Conservation (phyloP, 2,888 invertebrate genomes). For the Adelphocoris suturalis region DNA sequence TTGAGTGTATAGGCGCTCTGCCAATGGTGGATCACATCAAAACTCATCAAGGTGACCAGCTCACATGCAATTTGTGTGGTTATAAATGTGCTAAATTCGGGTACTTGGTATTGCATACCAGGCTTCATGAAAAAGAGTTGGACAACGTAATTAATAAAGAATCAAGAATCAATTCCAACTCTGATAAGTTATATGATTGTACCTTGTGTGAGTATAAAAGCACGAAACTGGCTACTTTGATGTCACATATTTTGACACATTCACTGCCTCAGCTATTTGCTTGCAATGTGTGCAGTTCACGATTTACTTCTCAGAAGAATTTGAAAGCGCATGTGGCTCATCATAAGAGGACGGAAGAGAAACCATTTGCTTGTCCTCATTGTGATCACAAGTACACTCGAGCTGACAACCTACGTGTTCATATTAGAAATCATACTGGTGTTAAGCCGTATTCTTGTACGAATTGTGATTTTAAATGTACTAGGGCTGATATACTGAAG, state of each 20-base stretch:
- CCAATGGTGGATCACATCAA: conserved; percentile 63
- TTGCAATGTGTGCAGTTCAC: conserved; percentile 60
- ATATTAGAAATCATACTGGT: conserved; percentile 63
- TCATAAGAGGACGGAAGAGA: conserved; percentile 67
- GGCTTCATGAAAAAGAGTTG: conserved; percentile 63
- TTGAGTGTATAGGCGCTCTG: conserved; percentile 39
- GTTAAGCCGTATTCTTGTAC: conserved; percentile 63
- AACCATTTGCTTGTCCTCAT: conserved; percentile 69
- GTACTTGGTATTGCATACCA: conserved; percentile 64
- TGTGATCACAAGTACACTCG: conserved; percentile 69
- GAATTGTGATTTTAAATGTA: conserved; percentile 60
- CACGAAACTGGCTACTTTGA: conserved; percentile 44
- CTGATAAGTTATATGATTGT: conserved; percentile 51
- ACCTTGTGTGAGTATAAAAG: conserved; percentile 63
- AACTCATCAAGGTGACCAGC: conserved; percentile 67
- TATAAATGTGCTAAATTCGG: conserved; percentile 68
- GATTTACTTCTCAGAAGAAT: conserved; percentile 69
- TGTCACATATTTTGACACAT: conserved; percentile 67
- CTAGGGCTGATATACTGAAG: conserved; percentile 61
- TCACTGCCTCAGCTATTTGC: conserved; percentile 62
- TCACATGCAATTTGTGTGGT: conserved; percentile 69
- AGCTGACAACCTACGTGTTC: conserved; percentile 65
- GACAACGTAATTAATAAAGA: conserved; percentile 52
- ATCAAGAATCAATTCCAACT: not conserved
- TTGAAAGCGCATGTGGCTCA: conserved; percentile 67